These are phyloP conservation scores for Oenanthe melanoleuca DNA, from an alignment of 2,113 vertebrate species.

Conservation along the genomic window DNA sequence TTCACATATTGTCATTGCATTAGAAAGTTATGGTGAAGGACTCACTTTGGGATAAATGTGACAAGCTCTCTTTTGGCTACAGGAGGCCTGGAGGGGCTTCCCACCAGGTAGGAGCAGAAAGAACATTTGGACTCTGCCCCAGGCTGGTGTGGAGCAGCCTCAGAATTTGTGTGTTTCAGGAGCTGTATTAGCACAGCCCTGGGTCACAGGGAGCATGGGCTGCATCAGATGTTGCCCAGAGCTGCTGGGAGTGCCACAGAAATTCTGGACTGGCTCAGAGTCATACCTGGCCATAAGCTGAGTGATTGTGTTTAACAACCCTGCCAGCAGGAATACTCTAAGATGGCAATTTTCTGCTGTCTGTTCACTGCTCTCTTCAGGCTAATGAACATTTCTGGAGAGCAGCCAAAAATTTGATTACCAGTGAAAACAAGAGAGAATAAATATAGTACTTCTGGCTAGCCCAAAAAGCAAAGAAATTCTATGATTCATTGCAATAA, in stretches of 20 bases:
- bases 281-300: not conserved
- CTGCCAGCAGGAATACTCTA: not conserved
- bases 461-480: not conserved
- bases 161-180: accelerated
- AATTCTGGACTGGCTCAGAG: not conserved
- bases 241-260: not conserved
- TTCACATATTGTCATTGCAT: not conserved
- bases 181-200: not conserved
- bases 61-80: not conserved
- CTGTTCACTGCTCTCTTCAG: not conserved
- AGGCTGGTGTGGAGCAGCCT: not conserved
- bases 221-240: not conserved
- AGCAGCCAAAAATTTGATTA: slow-evolving; percentile 10
- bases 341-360: not conserved
- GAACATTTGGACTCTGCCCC: not conserved
- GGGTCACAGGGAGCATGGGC: not conserved
- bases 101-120: not conserved
- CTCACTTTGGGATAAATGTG: not conserved
- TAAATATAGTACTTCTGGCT: slow-evolving; percentile 2
- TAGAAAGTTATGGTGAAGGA: not conserved
- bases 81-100: not conserved
- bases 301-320: not conserved
- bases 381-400: not conserved
- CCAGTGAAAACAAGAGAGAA: not conserved
- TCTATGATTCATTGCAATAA: slow-evolving; percentile 21